phyloP scores from a whole-genome alignment of 92 coral and sea anemone genomes.

The Muricea muricata region DNA sequence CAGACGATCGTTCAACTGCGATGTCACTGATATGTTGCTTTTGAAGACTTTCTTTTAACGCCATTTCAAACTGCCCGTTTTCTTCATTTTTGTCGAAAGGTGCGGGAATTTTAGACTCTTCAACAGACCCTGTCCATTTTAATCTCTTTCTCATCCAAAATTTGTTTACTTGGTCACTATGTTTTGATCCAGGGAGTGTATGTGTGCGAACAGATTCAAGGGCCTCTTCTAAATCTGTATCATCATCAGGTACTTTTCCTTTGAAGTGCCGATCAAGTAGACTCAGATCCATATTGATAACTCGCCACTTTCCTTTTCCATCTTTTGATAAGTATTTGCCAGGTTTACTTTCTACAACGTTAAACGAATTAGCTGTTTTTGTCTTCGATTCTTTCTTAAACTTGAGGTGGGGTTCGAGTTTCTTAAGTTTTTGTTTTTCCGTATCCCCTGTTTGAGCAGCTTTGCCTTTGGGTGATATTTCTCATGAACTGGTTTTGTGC shows the following conservation, averaged over 20 bases:
- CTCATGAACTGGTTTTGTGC: background rate
- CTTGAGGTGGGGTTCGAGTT: slow-evolving; percentile 7
- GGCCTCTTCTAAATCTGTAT: slow-evolving; percentile 2
- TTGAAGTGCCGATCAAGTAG: slow-evolving; percentile 19
- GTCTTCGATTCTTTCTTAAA: slow-evolving; percentile 18
- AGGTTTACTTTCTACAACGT: slow-evolving; percentile 5
- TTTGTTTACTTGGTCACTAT: background rate
- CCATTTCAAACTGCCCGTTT: slow-evolving; percentile 9
- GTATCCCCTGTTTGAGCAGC: background rate
- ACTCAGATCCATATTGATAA: slow-evolving; percentile 24
- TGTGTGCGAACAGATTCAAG: background rate
- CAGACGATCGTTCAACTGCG: no score
- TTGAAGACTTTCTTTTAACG: background rate
- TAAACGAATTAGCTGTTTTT: slow-evolving; percentile 14
- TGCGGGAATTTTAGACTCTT: background rate
- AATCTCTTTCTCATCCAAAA: slow-evolving; percentile 6
- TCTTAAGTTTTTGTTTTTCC: slow-evolving; percentile 3
- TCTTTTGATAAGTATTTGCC: slow-evolving; percentile 23
- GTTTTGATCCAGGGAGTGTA: background rate
- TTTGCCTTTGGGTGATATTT: background rate
- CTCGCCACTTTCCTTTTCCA: slow-evolving; percentile 25
- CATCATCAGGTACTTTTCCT: slow-evolving; percentile 25
- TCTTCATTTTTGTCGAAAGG: background rate
- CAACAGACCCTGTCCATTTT: slow-evolving; percentile 16
- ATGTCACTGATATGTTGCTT: no score